Evolutionary conservation across 2,113 vertebrate species (phyloP).

Genomic region (Tretioscincus oriximinensis): DNA sequence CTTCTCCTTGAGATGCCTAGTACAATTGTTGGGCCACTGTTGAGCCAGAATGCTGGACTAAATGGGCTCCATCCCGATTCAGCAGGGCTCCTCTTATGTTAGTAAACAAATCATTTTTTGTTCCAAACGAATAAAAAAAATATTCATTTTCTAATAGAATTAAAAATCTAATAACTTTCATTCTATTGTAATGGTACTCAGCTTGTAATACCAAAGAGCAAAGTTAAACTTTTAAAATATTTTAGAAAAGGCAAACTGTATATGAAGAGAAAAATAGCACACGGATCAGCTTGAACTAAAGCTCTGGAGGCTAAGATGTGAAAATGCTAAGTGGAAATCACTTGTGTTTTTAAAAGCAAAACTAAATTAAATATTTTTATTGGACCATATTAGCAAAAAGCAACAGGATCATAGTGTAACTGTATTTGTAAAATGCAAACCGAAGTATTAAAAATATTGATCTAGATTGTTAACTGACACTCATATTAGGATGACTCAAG

Average conservation of each 20-base stretch:
- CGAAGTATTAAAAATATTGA: neutral
- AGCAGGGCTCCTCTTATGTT: no score
- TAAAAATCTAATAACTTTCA: neutral
- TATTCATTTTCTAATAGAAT: neutral
- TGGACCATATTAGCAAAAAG: neutral
- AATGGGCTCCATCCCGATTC: no score
- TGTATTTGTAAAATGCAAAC: conserved; percentile 4
- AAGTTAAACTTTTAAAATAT: neutral
- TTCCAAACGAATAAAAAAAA: neutral
- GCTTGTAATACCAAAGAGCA: neutral
- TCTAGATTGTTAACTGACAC: neutral
- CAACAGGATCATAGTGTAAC: neutral
- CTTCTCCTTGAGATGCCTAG: no score
- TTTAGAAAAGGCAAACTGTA: neutral
- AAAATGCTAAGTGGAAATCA: conserved; percentile 1
- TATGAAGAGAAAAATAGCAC: neutral
- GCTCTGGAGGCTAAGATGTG: fast-evolving
- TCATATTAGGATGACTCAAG: neutral
- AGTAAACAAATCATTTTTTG: neutral
- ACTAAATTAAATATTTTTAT: neutral
- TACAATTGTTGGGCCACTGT: no score
- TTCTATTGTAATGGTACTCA: neutral
- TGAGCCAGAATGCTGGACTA: no score
- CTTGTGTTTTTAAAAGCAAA: neutral
- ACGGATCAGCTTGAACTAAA: neutral